Base-by-base conservation (phyloP, 2,888 invertebrate species). In the Meta bourneti region DNA sequence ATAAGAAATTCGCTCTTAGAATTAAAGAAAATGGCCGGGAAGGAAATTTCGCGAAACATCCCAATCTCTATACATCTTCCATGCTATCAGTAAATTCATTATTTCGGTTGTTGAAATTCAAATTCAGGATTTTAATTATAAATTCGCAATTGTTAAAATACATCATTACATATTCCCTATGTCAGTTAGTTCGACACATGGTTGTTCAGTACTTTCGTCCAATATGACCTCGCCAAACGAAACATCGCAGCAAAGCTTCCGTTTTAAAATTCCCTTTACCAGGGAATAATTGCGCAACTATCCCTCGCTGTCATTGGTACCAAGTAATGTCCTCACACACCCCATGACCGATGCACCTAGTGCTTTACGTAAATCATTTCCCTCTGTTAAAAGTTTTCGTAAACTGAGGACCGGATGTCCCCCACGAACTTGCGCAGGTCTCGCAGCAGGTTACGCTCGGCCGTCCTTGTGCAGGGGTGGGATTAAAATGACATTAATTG, bases 401-500 rank as follows among this genome's bases (percentile, higher is more conserved):
- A 79, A 61, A 79, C 61, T 16, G 61, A 34, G 34, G 4, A 34
- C 34, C 34, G 34, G 4, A 34, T 19, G 52, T 7, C 77, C 34
- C 20, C 34, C 54, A 13, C 61, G 61, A 19, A 79, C 52, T 52
- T 51, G 49, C 19, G 77, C 49, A 51, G 51, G 77, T 51, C 51
- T 72, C 16, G 11, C 52, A 16, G 52, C 77, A 51, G 49, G 49
- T 52, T 19, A 77, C 49, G 70, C 61, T 49, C 69, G n/a, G 51
- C 54, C 8, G 4, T 19, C 79, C 79, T 20, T 34, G 34, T 34
- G 48, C 13, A 34, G 74, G 52, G 19, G n/a, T 13, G 74, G 84
- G 85, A 85, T 85, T 85, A 85, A 54, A 85, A 72, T 48, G 85
- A 85, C 85, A 85, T 85, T 85, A 85, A 85, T 85, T 85, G 75